Percentiles rank a stretch among this genome's conserved stretches.
Conservation (phyloP, 2,888 invertebrate genomes). For the Amaurobius ferox region DNA sequence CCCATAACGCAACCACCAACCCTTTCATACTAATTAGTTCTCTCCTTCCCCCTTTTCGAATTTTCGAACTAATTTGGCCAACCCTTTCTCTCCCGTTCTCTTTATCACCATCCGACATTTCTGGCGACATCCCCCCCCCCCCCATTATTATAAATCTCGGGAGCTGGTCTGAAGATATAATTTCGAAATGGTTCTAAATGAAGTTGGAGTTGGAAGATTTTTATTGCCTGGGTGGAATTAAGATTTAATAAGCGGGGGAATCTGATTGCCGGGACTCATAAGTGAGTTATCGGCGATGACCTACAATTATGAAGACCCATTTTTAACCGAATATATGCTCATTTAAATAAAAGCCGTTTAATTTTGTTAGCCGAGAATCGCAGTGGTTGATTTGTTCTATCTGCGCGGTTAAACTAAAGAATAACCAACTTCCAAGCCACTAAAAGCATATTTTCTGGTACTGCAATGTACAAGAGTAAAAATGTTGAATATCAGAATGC, state of each 20-base stretch:
- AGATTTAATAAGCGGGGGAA: neutral
- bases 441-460: too few relatives aligned
- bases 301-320: neutral
- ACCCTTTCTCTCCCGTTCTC: neutral
- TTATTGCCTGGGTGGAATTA: neutral
- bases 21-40: conserved; percentile 14
- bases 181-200: neutral
- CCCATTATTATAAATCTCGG: neutral
- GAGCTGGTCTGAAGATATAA: neutral
- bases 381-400: too few relatives aligned
- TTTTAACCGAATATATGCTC: neutral
- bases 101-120: neutral
- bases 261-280: neutral
- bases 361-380: too few relatives aligned
- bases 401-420: too few relatives aligned
- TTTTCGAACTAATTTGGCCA: neutral
- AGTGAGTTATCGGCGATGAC: neutral
- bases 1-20: conserved; percentile 1
- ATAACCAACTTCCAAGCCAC: too few relatives aligned
- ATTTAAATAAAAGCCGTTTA: neutral
- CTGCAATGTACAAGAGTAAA: too few relatives aligned
- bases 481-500: too few relatives aligned
- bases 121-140: neutral
- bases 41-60: neutral
- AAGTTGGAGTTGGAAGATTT: neutral